Base-by-base conservation (phyloP, 2,797 vertebrate species). In the Leuciscus waleckii region DNA sequence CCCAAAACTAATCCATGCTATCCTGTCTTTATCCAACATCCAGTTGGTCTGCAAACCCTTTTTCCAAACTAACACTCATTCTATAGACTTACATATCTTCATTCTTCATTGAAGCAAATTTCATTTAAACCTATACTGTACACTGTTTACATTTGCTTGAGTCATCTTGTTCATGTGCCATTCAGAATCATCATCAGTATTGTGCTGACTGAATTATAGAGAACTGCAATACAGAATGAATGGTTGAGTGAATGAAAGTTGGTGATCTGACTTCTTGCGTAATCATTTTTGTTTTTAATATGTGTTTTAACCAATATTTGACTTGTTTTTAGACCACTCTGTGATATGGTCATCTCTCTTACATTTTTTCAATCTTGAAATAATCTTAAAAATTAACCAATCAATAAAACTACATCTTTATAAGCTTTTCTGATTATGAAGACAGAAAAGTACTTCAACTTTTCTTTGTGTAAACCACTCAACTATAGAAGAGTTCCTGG, bases 391-490 rank as follows among this genome's bases (percentile, higher is more conserved):
- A 56, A 81, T 92, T 95, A 94, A 94, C 92, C 92, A 92, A 92
- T 81, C 71, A 81, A 93, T 95, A 91, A 94, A 94, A 95, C 93
- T 92, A 89, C 87, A 87, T 94, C 93, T 90, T 94, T 90, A 93
- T 91, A 94, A 92, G 90, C 92, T 90, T 86, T 93, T 89, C 92
- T 95, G 91, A 94, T 90, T 94, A 89, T 70, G 83, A 85, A 87
- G 85, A 82, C 85, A 81, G 78, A 93, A 92, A 92, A 91, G 92
- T 87, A 95, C 92, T 95, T 94, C 95, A 96, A 94, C 92, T 93
- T 95, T 93, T 96, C 93, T 95, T 90, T 96, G 93, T 96, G 93
- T 95, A 94, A 94, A 94, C 91, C 93, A 92, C 94, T 94, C 94
- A 93, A 94, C 92, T 94, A 92, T 95, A 96, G 95, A 94, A 93